phyloP scores from a whole-genome alignment of 1,140 invertebrate species.

The Drosophila elegans region DNA sequence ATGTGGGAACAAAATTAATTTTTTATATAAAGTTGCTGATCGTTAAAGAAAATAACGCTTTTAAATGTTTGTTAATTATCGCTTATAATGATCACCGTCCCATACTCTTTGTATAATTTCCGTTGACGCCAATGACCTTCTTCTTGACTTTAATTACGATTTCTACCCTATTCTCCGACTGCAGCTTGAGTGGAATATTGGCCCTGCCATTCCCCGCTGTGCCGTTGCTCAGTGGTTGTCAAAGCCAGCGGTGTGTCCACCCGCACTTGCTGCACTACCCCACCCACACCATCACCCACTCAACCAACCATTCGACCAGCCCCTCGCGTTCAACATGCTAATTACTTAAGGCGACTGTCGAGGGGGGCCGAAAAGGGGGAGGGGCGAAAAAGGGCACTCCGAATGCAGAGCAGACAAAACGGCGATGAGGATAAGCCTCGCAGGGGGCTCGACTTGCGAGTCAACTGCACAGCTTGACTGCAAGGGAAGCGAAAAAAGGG shows the following conservation, averaged over 20 bases:
- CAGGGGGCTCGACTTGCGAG: constrained; percentile 37
- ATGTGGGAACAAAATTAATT: too few relatives aligned
- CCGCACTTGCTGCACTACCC: background rate
- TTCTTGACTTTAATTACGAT: background rate
- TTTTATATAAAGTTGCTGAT: too few relatives aligned
- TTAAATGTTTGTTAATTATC: too few relatives aligned
- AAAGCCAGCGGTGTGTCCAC: constrained; percentile 9
- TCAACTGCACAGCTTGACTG: constrained; percentile 78
- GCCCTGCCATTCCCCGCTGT: constrained; percentile 10
- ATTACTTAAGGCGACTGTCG: constrained; percentile 69
- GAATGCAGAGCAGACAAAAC: constrained; percentile 50
- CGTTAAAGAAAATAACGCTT: too few relatives aligned
- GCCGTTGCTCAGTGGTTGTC: constrained; percentile 24
- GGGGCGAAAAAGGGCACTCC: constrained; percentile 24
- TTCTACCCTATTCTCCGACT: constrained; percentile 4
- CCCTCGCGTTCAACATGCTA: constrained; percentile 53
- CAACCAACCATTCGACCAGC: constrained; percentile 1
- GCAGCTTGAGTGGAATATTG: constrained; percentile 48
- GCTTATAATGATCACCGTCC: too few relatives aligned
- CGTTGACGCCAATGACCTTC: background rate
- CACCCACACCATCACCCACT: background rate
- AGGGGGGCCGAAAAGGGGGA: constrained; percentile 18
- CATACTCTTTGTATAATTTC: too few relatives aligned
- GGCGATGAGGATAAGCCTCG: constrained; percentile 25
- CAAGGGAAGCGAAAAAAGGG: constrained; percentile 7